phyloP scores from a whole-genome alignment of 2,888 invertebrate genomes.

The Monopis laevigella region DNA sequence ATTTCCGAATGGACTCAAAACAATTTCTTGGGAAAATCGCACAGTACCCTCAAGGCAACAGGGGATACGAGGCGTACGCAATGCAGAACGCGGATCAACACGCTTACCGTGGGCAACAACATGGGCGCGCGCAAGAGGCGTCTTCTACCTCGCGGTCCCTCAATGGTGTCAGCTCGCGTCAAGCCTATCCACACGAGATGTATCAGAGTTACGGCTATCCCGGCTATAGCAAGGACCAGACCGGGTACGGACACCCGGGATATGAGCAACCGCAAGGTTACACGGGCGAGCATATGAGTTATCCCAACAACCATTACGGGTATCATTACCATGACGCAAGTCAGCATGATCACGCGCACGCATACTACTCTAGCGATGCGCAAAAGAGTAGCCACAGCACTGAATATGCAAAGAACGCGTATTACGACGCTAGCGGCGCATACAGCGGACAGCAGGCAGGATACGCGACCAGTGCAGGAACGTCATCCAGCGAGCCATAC shows the following conservation, averaged over 20 bases:
- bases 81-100: conserved; percentile 52
- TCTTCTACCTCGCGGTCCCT: conserved; percentile 41
- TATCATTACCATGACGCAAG: conserved; percentile 59
- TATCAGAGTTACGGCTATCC: conserved; percentile 64
- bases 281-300: conserved; percentile 49
- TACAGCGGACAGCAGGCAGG: conserved; percentile 44
- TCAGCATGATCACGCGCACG: conserved; percentile 49
- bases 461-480: conserved; percentile 22
- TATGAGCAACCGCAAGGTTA: conserved; percentile 58
- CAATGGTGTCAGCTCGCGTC: conserved; percentile 48
- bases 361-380: conserved; percentile 53
- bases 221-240: conserved; percentile 61
- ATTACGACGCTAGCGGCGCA: conserved; percentile 47
- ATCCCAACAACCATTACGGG: conserved; percentile 56
- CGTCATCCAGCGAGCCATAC: conserved; percentile 19
- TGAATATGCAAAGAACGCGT: conserved; percentile 61
- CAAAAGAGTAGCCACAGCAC: conserved; percentile 59
- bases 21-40: conserved; percentile 55
- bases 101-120: conserved; percentile 47
- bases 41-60: conserved; percentile 53
- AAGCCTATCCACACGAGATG: conserved; percentile 56
- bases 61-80: conserved; percentile 45
- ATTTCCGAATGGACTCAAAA: conserved; percentile 60
- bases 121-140: conserved; percentile 40
- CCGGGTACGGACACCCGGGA: conserved; percentile 66